Conservation (phyloP, 2,797 vertebrate genomes). For the Pantherophis alleghaniensis region DNA sequence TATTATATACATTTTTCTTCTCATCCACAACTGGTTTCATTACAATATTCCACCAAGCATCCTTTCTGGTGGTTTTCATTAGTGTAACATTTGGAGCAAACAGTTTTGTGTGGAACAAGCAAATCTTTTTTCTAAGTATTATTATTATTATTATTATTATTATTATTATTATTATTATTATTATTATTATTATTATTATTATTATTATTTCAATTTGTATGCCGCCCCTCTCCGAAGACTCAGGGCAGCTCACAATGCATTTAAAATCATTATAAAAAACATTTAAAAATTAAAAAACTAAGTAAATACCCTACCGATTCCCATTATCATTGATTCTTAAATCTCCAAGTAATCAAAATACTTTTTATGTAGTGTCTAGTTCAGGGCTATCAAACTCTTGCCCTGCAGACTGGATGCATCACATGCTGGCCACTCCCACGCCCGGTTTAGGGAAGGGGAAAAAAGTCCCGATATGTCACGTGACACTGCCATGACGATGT, state of each 20-base stretch:
- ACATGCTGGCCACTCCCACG: too few relatives aligned
- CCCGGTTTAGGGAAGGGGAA: too few relatives aligned
- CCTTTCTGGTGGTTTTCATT: not conserved
- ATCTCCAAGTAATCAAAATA: not conserved
- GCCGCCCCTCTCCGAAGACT: too few relatives aligned
- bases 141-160: too few relatives aligned
- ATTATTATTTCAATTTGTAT: too few relatives aligned
- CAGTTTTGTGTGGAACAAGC: not conserved
- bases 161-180: too few relatives aligned
- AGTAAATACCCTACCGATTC: not conserved
- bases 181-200: too few relatives aligned
- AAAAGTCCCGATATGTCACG: too few relatives aligned
- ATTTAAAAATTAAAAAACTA: not conserved
- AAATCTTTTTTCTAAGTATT: not conserved
- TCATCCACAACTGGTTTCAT: not conserved
- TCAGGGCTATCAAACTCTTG: too few relatives aligned
- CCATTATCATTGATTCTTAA: not conserved
- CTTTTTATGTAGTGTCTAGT: not conserved
- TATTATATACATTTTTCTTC: not conserved
- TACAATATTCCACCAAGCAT: not conserved
- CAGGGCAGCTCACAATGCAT: too few relatives aligned
- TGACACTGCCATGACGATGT: too few relatives aligned
- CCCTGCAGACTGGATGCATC: rapidly evolving
- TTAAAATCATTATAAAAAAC: too few relatives aligned
- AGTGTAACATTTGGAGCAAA: not conserved